A percentile compares a stretch with the other conserved stretches of the same genome.
phyloP scores from a whole-genome alignment of 2,113 vertebrate species.

The Chaetorhynchus papuensis region DNA sequence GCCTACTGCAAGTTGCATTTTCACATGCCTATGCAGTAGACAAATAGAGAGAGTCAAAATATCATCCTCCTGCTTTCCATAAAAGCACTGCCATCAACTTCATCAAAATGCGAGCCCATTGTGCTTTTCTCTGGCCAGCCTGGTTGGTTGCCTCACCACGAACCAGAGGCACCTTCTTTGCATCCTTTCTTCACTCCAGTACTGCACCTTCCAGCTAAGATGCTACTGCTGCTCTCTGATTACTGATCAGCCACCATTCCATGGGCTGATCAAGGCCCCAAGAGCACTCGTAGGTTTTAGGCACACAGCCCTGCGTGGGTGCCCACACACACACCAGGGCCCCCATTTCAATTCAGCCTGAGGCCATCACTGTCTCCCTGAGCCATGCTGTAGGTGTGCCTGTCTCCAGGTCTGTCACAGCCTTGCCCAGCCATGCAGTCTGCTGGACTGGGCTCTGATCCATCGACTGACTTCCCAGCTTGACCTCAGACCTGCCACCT shows the following conservation, averaged over 20 bases:
- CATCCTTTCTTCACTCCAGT: background rate
- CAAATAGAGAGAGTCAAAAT: background rate
- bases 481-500: background rate
- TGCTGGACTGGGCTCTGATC: background rate
- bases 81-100: background rate
- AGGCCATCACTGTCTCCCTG: background rate
- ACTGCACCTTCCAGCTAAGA: background rate
- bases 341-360: fast-evolving
- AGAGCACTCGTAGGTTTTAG: background rate
- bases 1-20: background rate
- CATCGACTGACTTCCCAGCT: background rate
- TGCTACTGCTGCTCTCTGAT: background rate
- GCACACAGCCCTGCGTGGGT: fast-evolving
- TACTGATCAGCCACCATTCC: background rate
- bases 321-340: fast-evolving
- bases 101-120: background rate
- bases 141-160: background rate
- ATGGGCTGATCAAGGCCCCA: background rate
- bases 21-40: background rate
- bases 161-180: background rate
- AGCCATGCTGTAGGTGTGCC: background rate
- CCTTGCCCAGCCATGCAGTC: too few species aligned
- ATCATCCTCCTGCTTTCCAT: background rate
- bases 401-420: background rate
- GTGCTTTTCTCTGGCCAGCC: background rate